These are phyloP conservation scores for Pelmatolapia mariae DNA, from an alignment of 2,113 vertebrate genomes.

Conservation along the genomic window DNA sequence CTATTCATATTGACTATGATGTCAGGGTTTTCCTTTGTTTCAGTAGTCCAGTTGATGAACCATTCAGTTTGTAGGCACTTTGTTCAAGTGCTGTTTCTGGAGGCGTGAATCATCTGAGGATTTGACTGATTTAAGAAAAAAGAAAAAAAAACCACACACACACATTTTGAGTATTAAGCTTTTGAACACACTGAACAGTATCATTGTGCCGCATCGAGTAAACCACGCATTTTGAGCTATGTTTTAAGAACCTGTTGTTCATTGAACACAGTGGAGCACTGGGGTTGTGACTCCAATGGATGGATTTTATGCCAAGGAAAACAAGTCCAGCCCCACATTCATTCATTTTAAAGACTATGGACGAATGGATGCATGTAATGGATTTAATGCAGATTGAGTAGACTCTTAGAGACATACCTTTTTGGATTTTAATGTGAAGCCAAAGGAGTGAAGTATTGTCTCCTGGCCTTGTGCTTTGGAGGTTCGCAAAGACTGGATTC, in stretches of 20 bases:
- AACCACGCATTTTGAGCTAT: background rate
- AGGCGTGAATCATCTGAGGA: background rate
- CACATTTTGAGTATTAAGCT: slow-evolving; percentile 4
- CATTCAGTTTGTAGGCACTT: background rate
- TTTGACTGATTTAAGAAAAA: slow-evolving; percentile 1
- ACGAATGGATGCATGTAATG: slow-evolving; percentile 20
- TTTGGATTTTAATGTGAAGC: slow-evolving; percentile 43
- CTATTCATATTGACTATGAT: slow-evolving; percentile 6
- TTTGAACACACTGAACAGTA: slow-evolving; percentile 1
- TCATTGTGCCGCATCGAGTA: background rate
- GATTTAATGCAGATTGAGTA: slow-evolving; percentile 5
- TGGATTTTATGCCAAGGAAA: slow-evolving; percentile 56
- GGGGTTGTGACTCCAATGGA: slow-evolving; percentile 7
- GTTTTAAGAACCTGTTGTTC: background rate
- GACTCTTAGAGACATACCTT: slow-evolving; percentile 13
- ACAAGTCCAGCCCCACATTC: background rate
- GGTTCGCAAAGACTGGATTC: slow-evolving; percentile 15
- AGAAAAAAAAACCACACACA: background rate
- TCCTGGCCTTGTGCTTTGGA: background rate
- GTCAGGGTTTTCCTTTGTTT: slow-evolving; percentile 17
- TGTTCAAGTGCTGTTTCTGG: background rate
- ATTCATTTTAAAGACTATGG: slow-evolving; percentile 21
- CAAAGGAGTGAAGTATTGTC: slow-evolving; percentile 27
- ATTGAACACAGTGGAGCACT: background rate
- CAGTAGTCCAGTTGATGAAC: background rate